Evolutionary conservation across 2,797 vertebrate genomes (phyloP).

Genomic region (Glyptemys insculpta): DNA sequence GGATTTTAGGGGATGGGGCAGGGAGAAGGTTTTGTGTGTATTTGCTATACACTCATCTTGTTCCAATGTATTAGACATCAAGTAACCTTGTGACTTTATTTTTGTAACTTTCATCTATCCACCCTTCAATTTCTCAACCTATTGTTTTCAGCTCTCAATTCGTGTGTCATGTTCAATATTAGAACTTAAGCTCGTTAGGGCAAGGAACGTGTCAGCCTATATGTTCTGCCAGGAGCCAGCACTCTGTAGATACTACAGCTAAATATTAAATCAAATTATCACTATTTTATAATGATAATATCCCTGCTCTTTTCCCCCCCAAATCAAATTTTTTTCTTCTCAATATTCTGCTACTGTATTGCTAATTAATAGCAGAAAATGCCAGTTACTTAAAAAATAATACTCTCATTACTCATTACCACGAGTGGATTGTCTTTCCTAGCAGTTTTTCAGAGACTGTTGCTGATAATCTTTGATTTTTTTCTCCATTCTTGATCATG

Average conservation of each 20-base stretch:
- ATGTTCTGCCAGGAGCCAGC: neutral
- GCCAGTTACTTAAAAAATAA: neutral
- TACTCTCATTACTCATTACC: neutral
- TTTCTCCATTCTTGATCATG: neutral
- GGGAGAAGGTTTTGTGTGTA: neutral
- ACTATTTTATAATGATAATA: neutral
- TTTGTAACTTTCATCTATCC: neutral
- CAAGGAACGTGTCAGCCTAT: neutral
- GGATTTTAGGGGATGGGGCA: neutral
- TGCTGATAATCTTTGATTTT: conserved; percentile 28
- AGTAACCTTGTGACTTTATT: neutral
- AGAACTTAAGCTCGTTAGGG: neutral
- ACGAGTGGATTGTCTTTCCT: conserved; percentile 24
- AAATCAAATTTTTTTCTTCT: conserved; percentile 24
- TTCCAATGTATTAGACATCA: no score
- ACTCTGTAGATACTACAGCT: neutral
- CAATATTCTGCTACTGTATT: conserved; percentile 6
- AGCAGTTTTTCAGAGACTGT: conserved; percentile 16
- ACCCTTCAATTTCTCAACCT: neutral
- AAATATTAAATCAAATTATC: neutral
- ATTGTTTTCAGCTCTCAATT: neutral
- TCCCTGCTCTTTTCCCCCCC: neutral
- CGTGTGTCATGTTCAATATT: neutral
- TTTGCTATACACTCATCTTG: no score
- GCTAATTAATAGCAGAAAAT: conserved; percentile 38